Conservation (phyloP, 2,113 vertebrate genomes). For the Astur gentilis region DNA sequence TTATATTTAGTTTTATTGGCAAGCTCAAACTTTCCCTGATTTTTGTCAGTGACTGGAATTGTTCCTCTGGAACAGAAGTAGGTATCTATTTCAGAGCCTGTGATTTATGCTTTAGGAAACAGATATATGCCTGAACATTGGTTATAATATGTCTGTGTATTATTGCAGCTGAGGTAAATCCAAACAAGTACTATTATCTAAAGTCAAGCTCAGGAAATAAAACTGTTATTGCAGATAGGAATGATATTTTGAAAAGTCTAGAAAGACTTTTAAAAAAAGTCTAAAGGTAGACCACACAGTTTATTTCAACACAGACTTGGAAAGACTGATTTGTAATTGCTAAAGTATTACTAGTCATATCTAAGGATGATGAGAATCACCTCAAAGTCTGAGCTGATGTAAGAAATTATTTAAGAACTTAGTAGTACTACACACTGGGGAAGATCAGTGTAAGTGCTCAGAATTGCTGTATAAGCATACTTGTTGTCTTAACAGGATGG, state of each 20-base stretch:
- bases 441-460: neutral
- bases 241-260: neutral
- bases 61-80: neutral
- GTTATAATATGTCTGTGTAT: neutral
- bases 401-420: neutral
- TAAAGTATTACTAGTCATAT: neutral
- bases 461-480: neutral
- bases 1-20: neutral
- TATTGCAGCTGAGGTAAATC: neutral
- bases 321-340: neutral
- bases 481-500: neutral
- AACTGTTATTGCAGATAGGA: neutral
- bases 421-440: neutral
- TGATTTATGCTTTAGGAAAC: neutral
- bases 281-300: neutral
- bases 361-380: neutral
- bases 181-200: neutral
- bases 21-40: neutral
- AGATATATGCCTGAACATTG: neutral
- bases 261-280: neutral
- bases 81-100: neutral
- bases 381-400: neutral
- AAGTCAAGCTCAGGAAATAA: neutral
- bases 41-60: neutral
- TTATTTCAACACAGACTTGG: neutral